These are phyloP conservation scores for Fragariocoptes setiger DNA, from an alignment of 1,140 invertebrate species.

Conservation along the genomic window DNA sequence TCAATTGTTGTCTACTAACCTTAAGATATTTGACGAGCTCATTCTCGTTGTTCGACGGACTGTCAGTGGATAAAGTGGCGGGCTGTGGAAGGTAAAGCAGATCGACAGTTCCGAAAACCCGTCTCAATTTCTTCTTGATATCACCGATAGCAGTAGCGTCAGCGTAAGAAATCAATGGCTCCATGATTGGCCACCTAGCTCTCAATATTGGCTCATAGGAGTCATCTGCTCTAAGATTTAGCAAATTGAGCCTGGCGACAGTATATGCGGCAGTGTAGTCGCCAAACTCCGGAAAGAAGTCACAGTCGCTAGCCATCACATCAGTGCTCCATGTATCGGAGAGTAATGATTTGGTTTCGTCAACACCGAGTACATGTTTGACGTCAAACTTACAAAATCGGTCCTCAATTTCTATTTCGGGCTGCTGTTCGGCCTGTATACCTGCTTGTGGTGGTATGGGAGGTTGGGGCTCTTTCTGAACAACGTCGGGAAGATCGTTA, in stretches of 20 bases:
- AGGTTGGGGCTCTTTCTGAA: background rate
- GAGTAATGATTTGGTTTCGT: constrained; percentile 74
- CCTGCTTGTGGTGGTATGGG: background rate
- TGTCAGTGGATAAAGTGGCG: constrained; percentile 6
- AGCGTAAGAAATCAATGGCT: constrained; percentile 16
- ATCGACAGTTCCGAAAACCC: constrained; percentile 55
- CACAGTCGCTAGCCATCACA: constrained; percentile 70
- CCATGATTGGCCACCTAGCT: constrained; percentile 15
- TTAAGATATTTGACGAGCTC: constrained; percentile 14
- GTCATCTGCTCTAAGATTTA: constrained; percentile 3
- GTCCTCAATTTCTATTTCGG: constrained; percentile 49
- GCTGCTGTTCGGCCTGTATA: background rate
- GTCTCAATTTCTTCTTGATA: constrained; percentile 63
- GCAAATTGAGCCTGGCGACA: constrained; percentile 2
- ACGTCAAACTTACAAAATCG: constrained; percentile 98
- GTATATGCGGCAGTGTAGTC: constrained; percentile 28
- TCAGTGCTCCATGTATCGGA: constrained; percentile 94
- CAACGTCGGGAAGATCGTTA: background rate
- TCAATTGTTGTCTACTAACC: constrained; percentile 3
- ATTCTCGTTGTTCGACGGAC: constrained; percentile 7
- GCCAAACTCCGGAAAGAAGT: constrained; percentile 52
- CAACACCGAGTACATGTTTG: constrained; percentile 46
- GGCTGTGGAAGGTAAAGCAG: constrained; percentile 16
- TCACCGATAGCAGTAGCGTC: constrained; percentile 30
- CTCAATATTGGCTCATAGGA: constrained; percentile 1